Percentiles rank a stretch among this genome's conserved stretches.
Evolutionary conservation across 37 sponge, comb jelly and placozoan genomes (phyloP).

Genomic region (Haliclona indistincta): DNA sequence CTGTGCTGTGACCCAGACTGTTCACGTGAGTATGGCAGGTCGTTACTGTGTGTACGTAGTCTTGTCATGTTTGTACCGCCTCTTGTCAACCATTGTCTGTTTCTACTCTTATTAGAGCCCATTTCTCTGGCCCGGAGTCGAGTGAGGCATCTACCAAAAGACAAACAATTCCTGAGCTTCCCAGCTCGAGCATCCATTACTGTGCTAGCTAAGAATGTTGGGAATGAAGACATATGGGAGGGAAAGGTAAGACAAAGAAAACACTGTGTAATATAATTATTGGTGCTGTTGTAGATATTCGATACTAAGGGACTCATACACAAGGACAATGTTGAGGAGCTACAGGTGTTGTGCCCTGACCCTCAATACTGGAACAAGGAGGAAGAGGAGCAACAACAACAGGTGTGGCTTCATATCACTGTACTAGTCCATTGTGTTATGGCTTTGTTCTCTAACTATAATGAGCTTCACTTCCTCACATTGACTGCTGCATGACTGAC

Average conservation of each 20-base stretch:
- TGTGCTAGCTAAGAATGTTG: slow-evolving; percentile 37
- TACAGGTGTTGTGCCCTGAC: no score
- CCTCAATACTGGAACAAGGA: no score
- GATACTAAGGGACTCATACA: no score
- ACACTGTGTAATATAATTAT: no score
- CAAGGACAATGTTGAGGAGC: no score
- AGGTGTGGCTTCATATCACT: no score
- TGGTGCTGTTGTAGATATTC: no score
- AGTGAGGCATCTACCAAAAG: slow-evolving; percentile 32
- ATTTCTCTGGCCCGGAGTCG: slow-evolving; percentile 65
- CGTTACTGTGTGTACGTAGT: neutral
- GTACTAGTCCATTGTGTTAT: no score
- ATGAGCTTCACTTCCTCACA: no score
- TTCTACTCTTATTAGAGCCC: slow-evolving; percentile 34
- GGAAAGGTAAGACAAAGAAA: slow-evolving; percentile 59
- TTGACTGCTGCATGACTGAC: no score
- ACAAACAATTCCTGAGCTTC: slow-evolving; percentile 50
- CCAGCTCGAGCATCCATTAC: slow-evolving; percentile 49
- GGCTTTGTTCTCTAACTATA: no score
- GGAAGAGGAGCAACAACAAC: no score
- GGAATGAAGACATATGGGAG: slow-evolving; percentile 39
- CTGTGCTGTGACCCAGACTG: slow-evolving; percentile 63
- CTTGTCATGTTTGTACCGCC: neutral
- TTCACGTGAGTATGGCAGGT: slow-evolving; percentile 28
- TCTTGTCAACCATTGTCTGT: neutral